phyloP scores from a whole-genome alignment of 2,113 vertebrate species.

The Callionymus lyra region DNA sequence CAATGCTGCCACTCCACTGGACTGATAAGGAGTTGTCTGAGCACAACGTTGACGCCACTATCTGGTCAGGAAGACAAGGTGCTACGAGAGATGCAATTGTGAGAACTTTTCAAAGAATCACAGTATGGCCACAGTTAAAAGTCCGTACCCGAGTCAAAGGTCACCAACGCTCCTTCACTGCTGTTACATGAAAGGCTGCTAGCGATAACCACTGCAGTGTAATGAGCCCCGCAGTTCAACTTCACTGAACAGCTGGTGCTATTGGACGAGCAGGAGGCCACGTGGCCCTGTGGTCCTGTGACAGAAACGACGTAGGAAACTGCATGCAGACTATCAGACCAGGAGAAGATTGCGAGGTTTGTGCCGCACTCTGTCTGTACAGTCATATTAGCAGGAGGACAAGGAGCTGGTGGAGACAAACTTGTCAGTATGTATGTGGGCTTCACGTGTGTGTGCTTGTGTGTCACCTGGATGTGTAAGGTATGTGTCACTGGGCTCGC shows the following conservation, averaged over 20 bases:
- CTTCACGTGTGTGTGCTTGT: no score
- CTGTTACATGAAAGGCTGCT: constrained; percentile 56
- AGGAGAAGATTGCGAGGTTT: constrained; percentile 45
- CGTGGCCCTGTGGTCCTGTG: constrained; percentile 39
- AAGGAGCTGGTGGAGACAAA: constrained; percentile 52
- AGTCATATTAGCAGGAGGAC: constrained; percentile 48
- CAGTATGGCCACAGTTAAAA: no score
- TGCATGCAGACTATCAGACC: constrained; percentile 35
- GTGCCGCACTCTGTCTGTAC: constrained; percentile 50
- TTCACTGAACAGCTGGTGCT: constrained; percentile 43
- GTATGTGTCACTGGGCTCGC: constrained; percentile 29
- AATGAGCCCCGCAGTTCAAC: constrained; percentile 53
- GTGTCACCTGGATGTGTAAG: constrained; percentile 50
- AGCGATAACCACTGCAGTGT: constrained; percentile 54
- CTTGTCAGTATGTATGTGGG: not conserved
- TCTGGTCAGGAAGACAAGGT: constrained; percentile 56
- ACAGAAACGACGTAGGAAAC: constrained; percentile 47
- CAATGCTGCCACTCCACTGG: constrained; percentile 44
- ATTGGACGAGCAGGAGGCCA: constrained; percentile 46
- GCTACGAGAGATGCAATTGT: constrained; percentile 32
- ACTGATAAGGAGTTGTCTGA: constrained; percentile 46
- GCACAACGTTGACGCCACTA: constrained; percentile 54
- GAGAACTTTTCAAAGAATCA: no score
- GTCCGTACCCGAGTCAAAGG: constrained; percentile 57
- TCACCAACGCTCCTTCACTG: constrained; percentile 13